phyloP scores from a whole-genome alignment of 1,140 invertebrate genomes.

The Drosophila bocki region DNA sequence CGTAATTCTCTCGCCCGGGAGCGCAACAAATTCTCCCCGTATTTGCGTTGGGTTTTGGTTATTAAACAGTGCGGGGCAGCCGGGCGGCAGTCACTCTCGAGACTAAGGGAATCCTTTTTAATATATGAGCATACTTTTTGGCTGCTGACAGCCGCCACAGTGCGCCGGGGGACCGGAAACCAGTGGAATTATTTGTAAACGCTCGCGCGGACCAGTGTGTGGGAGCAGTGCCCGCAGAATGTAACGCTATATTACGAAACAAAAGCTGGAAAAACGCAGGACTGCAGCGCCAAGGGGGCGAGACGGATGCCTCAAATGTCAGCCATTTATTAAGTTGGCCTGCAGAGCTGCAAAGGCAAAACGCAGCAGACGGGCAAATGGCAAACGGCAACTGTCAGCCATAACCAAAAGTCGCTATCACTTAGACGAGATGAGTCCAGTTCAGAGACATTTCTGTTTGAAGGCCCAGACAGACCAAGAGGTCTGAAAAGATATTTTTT shows the following conservation, averaged over 20 bases:
- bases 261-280: constrained; percentile 68
- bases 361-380: constrained; percentile 62
- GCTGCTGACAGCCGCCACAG: constrained; percentile 54
- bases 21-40: constrained; percentile 3
- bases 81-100: constrained; percentile 11
- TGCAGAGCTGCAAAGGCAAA: constrained; percentile 14
- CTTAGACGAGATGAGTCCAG: constrained; percentile 20
- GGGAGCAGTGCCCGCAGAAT: constrained; percentile 48
- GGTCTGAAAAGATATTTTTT: background rate
- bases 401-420: constrained; percentile 33
- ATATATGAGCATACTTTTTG: constrained; percentile 21
- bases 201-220: constrained; percentile 41
- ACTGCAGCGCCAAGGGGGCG: background rate
- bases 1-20: constrained; percentile 30
- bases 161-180: constrained; percentile 53
- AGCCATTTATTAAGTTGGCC: constrained; percentile 69
- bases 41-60: constrained; percentile 27
- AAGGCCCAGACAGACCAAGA: background rate
- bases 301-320: constrained; percentile 66
- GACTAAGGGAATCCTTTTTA: constrained; percentile 24
- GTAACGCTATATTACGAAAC: constrained; percentile 63
- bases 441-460: constrained; percentile 11
- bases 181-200: constrained; percentile 73
- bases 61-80: constrained; percentile 11
- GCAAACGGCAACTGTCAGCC: constrained; percentile 43